phyloP scores from a whole-genome alignment of 2,888 invertebrate species.

The Auanema sp. region DNA sequence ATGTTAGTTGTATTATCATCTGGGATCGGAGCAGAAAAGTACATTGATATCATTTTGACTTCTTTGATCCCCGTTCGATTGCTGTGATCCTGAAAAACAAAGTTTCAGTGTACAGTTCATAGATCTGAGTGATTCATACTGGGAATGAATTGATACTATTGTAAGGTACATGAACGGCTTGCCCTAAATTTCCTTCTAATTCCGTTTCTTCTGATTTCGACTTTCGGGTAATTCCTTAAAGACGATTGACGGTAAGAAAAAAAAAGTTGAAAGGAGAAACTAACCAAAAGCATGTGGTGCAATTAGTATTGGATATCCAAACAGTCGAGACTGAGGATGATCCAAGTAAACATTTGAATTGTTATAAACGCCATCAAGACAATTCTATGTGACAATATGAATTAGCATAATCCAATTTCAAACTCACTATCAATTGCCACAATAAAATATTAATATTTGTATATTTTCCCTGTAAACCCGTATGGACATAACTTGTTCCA shows the following conservation, averaged over 20 bases:
- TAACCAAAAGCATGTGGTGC: conserved; percentile 27
- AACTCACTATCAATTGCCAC: conserved; percentile 17
- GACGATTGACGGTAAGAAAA: background rate
- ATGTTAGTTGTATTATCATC: conserved; percentile 21
- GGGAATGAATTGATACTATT: background rate
- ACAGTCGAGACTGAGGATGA: conserved; percentile 23
- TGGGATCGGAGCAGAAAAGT: conserved; percentile 23
- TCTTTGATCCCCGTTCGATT: conserved; percentile 15
- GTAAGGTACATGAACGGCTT: background rate
- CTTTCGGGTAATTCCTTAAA: too few relatives aligned
- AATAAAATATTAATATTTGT: conserved; percentile 22
- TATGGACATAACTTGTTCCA: conserved; percentile 17
- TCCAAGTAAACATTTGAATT: conserved; percentile 24
- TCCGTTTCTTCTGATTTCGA: too few relatives aligned
- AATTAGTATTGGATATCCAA: conserved; percentile 18
- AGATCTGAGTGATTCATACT: too few relatives aligned
- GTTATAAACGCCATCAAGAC: conserved; percentile 21
- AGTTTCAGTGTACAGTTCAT: background rate
- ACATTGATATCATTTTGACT: conserved; percentile 12
- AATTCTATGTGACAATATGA: conserved; percentile 8
- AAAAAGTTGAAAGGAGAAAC: background rate
- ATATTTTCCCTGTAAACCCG: conserved; percentile 14
- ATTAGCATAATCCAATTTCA: background rate
- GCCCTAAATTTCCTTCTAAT: background rate
- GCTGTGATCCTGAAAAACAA: conserved; percentile 1